Evolutionary conservation across 2,888 invertebrate species (phyloP), one percentile per base, ranked within the genome.

Genomic region (Leptothorax acervorum): DNA sequence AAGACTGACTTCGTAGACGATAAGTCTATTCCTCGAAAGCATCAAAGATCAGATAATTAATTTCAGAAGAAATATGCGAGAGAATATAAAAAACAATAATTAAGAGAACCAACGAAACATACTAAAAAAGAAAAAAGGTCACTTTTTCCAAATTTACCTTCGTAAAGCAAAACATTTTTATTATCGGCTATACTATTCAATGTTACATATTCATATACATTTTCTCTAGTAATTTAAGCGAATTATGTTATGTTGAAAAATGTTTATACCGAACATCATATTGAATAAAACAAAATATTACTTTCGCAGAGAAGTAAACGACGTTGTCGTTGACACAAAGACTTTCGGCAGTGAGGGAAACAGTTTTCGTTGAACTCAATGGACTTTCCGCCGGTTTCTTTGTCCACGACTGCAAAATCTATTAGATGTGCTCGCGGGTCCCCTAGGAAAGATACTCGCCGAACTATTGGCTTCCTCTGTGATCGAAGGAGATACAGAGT

Each of bases 401-500:
- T 45, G 55, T 71, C 73, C 11, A 78, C 53, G 42, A 42, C 12
- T 76, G 48, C 42, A 60, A 76, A 83, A 76, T 83, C 78, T 83
- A 83, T 83, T 83, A 78, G 66, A 65, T 60, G n/a, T n/a, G 35
- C 28, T 65, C 57, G 55, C 63, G 65, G 35, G 39, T 31, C 31
- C 51, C 48, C 35, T 55, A 23, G 76, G n/a, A 39, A 73, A 39
- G 42, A 12, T 51, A 66, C 78, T 76, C 60, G 68, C 57, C 35
- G 35, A 82, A 82, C 57, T 75, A 68, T 42, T 51, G 65, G 35
- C 68, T 76, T 51, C 28, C 15, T 48, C 65, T 51, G 48, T 68
- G 78, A 83, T 83, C 83, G 83, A 82, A 57, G 65, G 28, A 75
- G 48, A 51, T 11, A 23, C 53, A 60, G 60, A 78, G 57, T 55